Conservation (phyloP, 2,113 vertebrate genomes). For the Polyodon spathula region DNA sequence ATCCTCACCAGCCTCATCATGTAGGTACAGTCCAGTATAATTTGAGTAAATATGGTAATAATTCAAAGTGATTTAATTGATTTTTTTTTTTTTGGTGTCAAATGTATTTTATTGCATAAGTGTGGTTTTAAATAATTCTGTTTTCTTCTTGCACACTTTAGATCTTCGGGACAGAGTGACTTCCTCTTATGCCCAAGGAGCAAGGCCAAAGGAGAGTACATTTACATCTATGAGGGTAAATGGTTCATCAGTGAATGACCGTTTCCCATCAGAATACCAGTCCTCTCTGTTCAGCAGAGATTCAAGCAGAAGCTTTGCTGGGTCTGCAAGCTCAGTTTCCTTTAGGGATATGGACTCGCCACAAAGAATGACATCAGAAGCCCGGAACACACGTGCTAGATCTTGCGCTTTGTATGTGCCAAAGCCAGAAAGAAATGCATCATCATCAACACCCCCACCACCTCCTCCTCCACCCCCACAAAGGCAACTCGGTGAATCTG, state of each 20-base stretch:
- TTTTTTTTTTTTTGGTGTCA: too few species aligned
- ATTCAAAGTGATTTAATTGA: too few species aligned
- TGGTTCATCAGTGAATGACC: slow-evolving; percentile 49
- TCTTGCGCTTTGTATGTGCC: too few species aligned
- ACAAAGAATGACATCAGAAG: slow-evolving; percentile 3
- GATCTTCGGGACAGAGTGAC: slow-evolving; percentile 75
- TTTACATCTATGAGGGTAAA: slow-evolving; percentile 62
- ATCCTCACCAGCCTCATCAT: slow-evolving; percentile 41
- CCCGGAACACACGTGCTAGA: too few species aligned
- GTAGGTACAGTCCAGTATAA: too few species aligned
- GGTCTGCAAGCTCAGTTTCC: slow-evolving; percentile 43
- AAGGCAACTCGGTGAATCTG: too few species aligned
- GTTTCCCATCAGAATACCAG: slow-evolving; percentile 62
- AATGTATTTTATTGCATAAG: neutral
- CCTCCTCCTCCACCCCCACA: too few species aligned
- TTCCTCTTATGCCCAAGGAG: slow-evolving; percentile 88
- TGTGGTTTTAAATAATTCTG: neutral
- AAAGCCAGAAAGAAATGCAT: slow-evolving; percentile 22
- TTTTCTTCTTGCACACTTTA: slow-evolving; percentile 27
- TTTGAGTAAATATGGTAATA: too few species aligned
- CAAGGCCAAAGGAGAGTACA: slow-evolving; percentile 83
- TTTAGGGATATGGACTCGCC: slow-evolving; percentile 45
- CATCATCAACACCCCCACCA: slow-evolving; percentile 19
- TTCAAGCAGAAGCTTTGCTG: slow-evolving; percentile 48
- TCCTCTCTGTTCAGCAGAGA: slow-evolving; percentile 53